Evolutionary conservation across 2,888 invertebrate genomes (phyloP).

Genomic region (Caenorhabditis angaria): DNA sequence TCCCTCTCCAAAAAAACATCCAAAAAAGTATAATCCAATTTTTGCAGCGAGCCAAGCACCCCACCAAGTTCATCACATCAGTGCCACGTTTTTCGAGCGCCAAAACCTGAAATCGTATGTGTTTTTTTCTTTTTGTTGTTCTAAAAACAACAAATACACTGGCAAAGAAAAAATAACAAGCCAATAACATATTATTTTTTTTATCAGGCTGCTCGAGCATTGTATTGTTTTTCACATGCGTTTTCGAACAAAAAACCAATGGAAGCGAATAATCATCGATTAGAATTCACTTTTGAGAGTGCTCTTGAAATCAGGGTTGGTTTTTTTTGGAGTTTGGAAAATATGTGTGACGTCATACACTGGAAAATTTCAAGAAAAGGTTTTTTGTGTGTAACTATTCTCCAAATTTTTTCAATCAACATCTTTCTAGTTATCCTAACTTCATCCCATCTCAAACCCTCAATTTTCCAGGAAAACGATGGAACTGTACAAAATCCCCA

Average conservation of each 20-base stretch:
- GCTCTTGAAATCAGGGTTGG: slow-evolving; percentile 83
- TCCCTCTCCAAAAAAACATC: background rate
- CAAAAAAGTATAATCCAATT: background rate
- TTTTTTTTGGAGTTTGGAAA: slow-evolving; percentile 5
- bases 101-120: slow-evolving; percentile 60
- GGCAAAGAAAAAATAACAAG: slow-evolving; percentile 1
- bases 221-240: slow-evolving; percentile 88
- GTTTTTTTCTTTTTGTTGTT: slow-evolving; percentile 5
- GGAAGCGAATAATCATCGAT: slow-evolving; percentile 20
- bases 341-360: too few species aligned
- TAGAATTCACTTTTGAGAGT: slow-evolving; percentile 87
- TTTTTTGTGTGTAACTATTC: too few species aligned
- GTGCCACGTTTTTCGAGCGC: slow-evolving; percentile 91
- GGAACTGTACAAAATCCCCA: slow-evolving; percentile 79
- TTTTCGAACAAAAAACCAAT: slow-evolving; percentile 80
- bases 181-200: background rate
- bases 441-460: background rate
- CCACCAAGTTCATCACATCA: slow-evolving; percentile 79
- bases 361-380: too few species aligned
- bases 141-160: slow-evolving; percentile 1
- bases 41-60: slow-evolving; percentile 20
- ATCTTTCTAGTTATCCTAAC: too few species aligned
- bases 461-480: slow-evolving; percentile 81
- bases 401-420: too few species aligned
- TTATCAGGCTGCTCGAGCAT: slow-evolving; percentile 75